Base-by-base conservation (phyloP, 2,888 invertebrate species). In the Dicyrtoma fusca region DNA sequence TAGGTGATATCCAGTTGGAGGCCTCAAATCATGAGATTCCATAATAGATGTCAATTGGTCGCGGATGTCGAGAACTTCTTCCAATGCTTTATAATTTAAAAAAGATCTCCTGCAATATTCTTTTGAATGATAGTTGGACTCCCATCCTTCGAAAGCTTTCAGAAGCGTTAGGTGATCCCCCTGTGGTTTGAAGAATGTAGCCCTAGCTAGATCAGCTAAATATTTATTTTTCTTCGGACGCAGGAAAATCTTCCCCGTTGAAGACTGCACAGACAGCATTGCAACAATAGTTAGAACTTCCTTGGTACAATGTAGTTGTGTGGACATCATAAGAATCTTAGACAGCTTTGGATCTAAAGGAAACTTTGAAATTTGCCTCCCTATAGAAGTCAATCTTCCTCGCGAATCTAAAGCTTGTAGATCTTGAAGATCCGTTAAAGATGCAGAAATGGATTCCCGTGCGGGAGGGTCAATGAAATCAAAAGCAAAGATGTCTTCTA, bases 281-380 rank as follows among this genome's bases (percentile, higher is more conserved):
- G 97, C 97, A 0, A 99, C 98, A 72, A 99, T 94, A 0, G 98
- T 99, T 11, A 99, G 87, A 77, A 98, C 94, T 85, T 99, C 99
- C 83, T 99, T 98, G 0, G 95, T 95, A 82, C 99, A 99, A 80
- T 94, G 94, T 55, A 97, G 86, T 21, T 97, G 95, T 0, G 98
- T 97, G 0, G 97, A 97, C 96, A 97, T 98, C 72, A 99, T 98
- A 5, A 99, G 86, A 90, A 99, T 95, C 87, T 99, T 99, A 0
- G 97, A 95, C 44, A 98, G 87, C 84, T 95, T 96, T 0, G 99
- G 99, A 83, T 99, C 99, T 64, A 99, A 85, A 0, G 99, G 99
- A 84, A 99, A 99, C 85, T 98, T 98, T 0, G 98, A 97, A 98
- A 99, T 99, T 84, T 93, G 87, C 74, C 93, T 85, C 0, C 94